Evolutionary conservation across 2,888 invertebrate genomes (phyloP).

Genomic region (Trisateles emortualis): DNA sequence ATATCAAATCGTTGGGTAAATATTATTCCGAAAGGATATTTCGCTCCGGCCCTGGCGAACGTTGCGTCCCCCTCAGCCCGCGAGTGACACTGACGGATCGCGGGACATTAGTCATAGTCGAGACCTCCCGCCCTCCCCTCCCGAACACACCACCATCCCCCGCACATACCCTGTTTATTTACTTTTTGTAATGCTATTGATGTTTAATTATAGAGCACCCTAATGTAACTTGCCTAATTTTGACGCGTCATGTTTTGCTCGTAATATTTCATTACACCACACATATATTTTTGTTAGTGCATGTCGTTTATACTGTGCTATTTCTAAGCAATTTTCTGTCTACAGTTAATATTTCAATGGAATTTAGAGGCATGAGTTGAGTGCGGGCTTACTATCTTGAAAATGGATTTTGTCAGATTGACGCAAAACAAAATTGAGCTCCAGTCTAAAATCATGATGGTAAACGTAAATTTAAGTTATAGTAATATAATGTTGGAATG

Average conservation of each 20-base stretch:
- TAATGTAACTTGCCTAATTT: slow-evolving; percentile 78
- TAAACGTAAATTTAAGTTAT: neutral
- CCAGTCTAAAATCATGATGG: neutral
- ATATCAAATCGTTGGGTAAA: slow-evolving; percentile 78
- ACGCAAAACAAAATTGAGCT: slow-evolving; percentile 1
- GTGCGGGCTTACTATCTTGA: slow-evolving; percentile 4
- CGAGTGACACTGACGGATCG: slow-evolving; percentile 90
- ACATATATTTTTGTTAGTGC: slow-evolving; percentile 49
- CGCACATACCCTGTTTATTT: slow-evolving; percentile 84
- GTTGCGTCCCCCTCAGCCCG: slow-evolving; percentile 78
- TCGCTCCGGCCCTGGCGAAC: slow-evolving; percentile 79
- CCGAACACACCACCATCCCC: slow-evolving; percentile 78
- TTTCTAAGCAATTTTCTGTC: slow-evolving; percentile 44
- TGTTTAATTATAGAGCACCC: slow-evolving; percentile 86
- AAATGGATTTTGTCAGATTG: slow-evolving; percentile 10
- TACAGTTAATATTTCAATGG: slow-evolving; percentile 39
- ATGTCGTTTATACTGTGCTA: slow-evolving; percentile 45
- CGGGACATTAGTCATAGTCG: slow-evolving; percentile 90
- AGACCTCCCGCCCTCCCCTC: slow-evolving; percentile 74
- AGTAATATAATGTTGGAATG: neutral
- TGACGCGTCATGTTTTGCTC: slow-evolving; percentile 76
- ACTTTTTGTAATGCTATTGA: slow-evolving; percentile 87
- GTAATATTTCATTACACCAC: slow-evolving; percentile 69
- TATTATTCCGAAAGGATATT: slow-evolving; percentile 80
- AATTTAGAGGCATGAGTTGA: slow-evolving; percentile 9